A percentile compares a stretch with the other conserved stretches of the same genome.
Evolutionary conservation across 2,113 vertebrate species (phyloP).

Genomic region (Takifugu bimaculatus): DNA sequence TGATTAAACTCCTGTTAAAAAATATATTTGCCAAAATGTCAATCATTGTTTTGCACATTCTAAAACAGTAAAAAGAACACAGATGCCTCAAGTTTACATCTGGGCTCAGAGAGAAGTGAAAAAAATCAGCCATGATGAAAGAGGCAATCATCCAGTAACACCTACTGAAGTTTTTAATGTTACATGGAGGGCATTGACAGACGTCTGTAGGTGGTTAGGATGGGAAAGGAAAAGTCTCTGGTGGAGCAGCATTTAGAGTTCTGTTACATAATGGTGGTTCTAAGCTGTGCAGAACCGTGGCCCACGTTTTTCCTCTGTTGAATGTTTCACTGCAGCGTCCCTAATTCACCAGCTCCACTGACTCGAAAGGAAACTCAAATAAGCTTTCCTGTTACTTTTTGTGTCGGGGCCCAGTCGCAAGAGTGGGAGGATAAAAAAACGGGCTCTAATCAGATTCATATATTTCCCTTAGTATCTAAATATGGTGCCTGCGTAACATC

Average conservation of each 20-base stretch:
- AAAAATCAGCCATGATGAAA: too few relatives aligned
- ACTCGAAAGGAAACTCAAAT: conserved; percentile 11
- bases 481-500: conserved; percentile 54
- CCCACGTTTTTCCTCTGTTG: conserved; percentile 34
- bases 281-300: conserved; percentile 27
- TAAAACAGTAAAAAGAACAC: too few relatives aligned
- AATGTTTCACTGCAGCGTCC: conserved; percentile 9
- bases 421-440: conserved; percentile 16
- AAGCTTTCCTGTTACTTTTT: background rate
- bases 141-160: background rate
- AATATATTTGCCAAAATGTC: too few relatives aligned
- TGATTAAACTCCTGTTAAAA: too few relatives aligned
- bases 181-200: conserved; percentile 16
- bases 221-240: conserved; percentile 48
- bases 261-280: conserved; percentile 42
- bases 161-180: conserved; percentile 40
- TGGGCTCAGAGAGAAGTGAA: too few relatives aligned
- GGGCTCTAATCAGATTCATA: conserved; percentile 26
- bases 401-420: background rate
- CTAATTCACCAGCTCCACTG: conserved; percentile 5
- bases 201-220: conserved; percentile 41
- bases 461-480: conserved; percentile 48
- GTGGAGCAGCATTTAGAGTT: conserved; percentile 37
- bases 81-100: too few relatives aligned
- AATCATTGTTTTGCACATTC: too few relatives aligned